phyloP scores from a whole-genome alignment of 2,888 invertebrate species.

The Heliconius erato region DNA sequence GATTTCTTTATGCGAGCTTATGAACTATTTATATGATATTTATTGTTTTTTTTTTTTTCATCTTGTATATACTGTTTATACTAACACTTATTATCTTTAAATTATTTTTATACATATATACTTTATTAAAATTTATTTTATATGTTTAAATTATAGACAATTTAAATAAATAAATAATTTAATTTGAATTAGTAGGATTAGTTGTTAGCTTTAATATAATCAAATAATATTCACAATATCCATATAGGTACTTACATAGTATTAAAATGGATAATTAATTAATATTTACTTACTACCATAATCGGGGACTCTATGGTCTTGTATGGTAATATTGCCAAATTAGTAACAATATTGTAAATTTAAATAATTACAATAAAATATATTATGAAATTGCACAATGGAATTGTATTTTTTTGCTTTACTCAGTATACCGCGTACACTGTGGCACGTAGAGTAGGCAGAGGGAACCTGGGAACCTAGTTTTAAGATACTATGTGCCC shows the following conservation, averaged over 20 bases:
- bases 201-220: background rate
- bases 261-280: background rate
- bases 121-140: too few species aligned
- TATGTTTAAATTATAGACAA: too few species aligned
- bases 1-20: background rate
- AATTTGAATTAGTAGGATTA: too few species aligned
- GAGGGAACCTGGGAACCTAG: background rate
- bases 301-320: too few species aligned
- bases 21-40: slow-evolving; percentile 7
- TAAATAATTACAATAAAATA: background rate
- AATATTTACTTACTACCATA: too few species aligned
- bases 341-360: background rate
- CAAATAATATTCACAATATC: background rate
- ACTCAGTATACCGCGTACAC: too few species aligned
- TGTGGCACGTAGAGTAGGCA: background rate
- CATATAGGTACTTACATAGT: background rate
- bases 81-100: background rate
- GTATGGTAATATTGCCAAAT: too few species aligned
- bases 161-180: too few species aligned
- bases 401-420: background rate
- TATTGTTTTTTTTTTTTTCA: background rate
- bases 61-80: background rate
- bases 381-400: background rate
- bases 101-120: background rate
- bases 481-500: background rate